phyloP scores from a whole-genome alignment of 2,797 vertebrate species.

The Premnoplex brunnescens region DNA sequence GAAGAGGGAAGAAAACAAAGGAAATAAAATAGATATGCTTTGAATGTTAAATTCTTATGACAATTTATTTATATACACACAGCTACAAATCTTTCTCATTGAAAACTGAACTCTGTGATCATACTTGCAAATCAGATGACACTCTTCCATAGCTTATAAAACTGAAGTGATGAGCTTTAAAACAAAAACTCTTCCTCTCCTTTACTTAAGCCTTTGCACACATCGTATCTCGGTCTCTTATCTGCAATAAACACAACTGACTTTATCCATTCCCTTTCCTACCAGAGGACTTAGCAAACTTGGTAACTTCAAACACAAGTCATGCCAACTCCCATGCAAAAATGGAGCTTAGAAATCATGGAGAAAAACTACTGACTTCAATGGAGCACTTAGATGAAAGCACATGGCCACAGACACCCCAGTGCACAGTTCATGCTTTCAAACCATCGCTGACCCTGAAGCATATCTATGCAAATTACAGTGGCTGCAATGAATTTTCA shows the following conservation, averaged over 20 bases:
- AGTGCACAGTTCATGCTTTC: not conserved
- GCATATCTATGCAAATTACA: not conserved
- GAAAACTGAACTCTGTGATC: not conserved
- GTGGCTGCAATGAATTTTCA: not conserved
- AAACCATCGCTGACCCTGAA: not conserved
- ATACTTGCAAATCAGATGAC: not conserved
- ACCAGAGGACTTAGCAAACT: not conserved
- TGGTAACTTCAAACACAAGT: not conserved
- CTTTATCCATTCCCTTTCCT: not conserved
- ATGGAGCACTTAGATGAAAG: not conserved
- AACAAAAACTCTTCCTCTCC: not conserved
- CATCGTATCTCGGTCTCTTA: not conserved
- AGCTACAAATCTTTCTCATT: not conserved
- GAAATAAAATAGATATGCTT: not conserved
- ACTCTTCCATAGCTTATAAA: not conserved
- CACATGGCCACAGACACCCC: not conserved
- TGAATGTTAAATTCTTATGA: not conserved
- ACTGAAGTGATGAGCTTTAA: not conserved
- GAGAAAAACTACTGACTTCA: not conserved
- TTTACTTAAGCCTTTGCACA: not conserved
- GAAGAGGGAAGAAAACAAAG: not conserved
- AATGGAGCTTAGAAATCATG: not conserved
- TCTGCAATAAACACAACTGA: not conserved
- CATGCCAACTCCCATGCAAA: not conserved
- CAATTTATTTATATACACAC: not conserved